These are phyloP conservation scores for Asarcornis scutulata DNA, from an alignment of 2,113 vertebrate genomes.

Conservation along the genomic window DNA sequence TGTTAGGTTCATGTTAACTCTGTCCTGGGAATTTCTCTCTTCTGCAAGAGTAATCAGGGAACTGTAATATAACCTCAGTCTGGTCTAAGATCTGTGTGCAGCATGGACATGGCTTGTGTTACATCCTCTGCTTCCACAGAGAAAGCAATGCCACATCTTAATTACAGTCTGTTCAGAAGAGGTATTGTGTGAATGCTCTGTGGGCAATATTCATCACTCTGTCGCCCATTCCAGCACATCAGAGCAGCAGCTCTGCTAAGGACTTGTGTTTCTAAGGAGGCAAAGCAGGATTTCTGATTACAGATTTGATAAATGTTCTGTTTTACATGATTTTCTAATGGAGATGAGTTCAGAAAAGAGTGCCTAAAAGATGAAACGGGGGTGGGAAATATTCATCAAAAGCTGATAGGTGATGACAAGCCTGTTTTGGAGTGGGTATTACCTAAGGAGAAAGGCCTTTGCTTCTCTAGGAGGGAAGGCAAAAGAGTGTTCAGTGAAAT, in stretches of 20 bases:
- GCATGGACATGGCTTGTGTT: neutral
- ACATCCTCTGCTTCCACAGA: neutral
- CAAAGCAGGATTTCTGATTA: neutral
- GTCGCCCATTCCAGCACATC: neutral
- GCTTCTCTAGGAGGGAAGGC: neutral
- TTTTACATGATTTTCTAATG: neutral
- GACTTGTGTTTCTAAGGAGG: neutral
- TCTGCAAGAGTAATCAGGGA: neutral
- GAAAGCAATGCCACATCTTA: neutral
- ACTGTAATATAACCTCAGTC: neutral
- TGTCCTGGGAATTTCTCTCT: neutral
- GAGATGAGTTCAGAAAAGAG: neutral
- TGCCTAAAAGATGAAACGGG: neutral
- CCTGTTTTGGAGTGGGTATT: neutral
- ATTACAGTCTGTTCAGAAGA: neutral
- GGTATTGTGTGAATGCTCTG: neutral
- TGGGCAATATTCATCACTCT: neutral
- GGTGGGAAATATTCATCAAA: slow-evolving; percentile 11
- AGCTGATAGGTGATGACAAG: neutral
- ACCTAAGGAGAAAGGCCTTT: neutral
- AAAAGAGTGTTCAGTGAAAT: slow-evolving; percentile 1
- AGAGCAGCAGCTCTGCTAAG: neutral
- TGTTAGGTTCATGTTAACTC: neutral
- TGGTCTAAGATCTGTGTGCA: neutral
- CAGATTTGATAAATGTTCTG: neutral